A percentile compares a stretch with the other conserved stretches of the same genome.
Evolutionary conservation across 2,113 vertebrate species (phyloP).

Genomic region (Catharus minimus): DNA sequence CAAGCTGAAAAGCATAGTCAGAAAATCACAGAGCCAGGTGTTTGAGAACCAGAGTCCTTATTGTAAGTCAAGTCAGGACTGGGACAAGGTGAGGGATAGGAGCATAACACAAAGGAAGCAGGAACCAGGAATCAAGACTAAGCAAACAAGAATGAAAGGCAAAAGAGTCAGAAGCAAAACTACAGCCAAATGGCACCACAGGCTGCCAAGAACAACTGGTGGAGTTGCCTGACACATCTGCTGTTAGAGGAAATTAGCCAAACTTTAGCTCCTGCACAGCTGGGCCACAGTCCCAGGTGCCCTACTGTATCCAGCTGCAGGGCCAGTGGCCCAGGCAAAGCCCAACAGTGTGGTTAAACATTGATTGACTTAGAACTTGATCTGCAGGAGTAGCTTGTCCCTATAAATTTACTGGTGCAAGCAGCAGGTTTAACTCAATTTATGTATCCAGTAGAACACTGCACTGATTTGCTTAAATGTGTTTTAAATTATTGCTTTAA

Average conservation of each 20-base stretch:
- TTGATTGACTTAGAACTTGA: neutral
- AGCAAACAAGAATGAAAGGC: constrained; percentile 55
- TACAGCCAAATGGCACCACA: constrained; percentile 40
- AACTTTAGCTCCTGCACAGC: constrained; percentile 48
- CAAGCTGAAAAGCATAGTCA: neutral
- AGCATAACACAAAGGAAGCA: neutral
- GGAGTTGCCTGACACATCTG: constrained; percentile 59
- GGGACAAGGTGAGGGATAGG: constrained; percentile 5
- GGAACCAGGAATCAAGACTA: constrained; percentile 43
- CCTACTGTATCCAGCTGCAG: constrained; percentile 50
- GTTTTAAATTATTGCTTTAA: constrained; percentile 8
- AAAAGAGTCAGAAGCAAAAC: constrained; percentile 45
- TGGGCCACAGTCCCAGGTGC: constrained; percentile 31
- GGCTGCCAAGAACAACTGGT: constrained; percentile 58
- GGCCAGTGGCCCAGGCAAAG: constrained; percentile 30
- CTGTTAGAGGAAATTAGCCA: constrained; percentile 46
- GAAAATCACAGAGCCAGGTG: neutral
- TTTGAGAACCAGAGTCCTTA: neutral
- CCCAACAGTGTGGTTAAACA: neutral
- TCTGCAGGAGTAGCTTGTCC: neutral
- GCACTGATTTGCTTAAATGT: neutral
- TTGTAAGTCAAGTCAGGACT: neutral
- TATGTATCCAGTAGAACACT: neutral
- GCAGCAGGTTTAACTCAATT: neutral
- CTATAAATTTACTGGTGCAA: neutral